A percentile compares a stretch with the other conserved stretches of the same genome.
These are phyloP conservation scores for Vesta saturnalis DNA, from an alignment of 2,888 invertebrate species.

Conservation along the genomic window DNA sequence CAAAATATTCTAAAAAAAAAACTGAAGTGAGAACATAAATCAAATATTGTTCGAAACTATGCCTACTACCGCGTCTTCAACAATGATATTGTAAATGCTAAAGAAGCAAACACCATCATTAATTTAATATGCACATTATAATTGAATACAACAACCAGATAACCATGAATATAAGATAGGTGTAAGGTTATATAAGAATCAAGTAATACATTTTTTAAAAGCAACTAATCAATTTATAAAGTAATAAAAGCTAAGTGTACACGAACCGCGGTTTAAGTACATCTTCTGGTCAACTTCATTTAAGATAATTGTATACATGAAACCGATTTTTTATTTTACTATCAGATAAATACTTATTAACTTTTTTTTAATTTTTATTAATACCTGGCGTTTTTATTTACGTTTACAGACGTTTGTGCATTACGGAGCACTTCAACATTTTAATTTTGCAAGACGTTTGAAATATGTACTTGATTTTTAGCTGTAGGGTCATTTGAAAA, in stretches of 20 bases:
- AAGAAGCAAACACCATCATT: constrained; percentile 5
- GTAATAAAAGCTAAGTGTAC: constrained; percentile 28
- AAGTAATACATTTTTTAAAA: constrained; percentile 20
- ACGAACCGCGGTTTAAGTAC: constrained; percentile 27
- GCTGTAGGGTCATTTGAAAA: too few species aligned
- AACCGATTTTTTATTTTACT: background rate
- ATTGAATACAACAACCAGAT: constrained; percentile 13
- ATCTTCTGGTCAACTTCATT: constrained; percentile 27
- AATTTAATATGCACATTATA: constrained; percentile 20
- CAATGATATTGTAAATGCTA: constrained; percentile 1
- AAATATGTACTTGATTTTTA: too few species aligned
- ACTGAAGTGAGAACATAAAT: too few species aligned
- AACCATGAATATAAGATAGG: constrained; percentile 19
- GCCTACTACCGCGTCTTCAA: too few species aligned
- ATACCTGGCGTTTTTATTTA: too few species aligned
- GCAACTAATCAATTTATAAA: constrained; percentile 33
- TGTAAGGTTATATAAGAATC: constrained; percentile 23
- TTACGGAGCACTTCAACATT: too few species aligned
- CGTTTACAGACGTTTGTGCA: too few species aligned
- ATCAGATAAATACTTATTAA: constrained; percentile 1
- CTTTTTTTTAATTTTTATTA: too few species aligned
- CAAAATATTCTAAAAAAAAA: too few species aligned
- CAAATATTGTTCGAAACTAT: too few species aligned
- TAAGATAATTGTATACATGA: background rate
- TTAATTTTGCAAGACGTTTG: too few species aligned